Base-by-base conservation (phyloP, 2,113 vertebrate species). In the Felis catus region DNA sequence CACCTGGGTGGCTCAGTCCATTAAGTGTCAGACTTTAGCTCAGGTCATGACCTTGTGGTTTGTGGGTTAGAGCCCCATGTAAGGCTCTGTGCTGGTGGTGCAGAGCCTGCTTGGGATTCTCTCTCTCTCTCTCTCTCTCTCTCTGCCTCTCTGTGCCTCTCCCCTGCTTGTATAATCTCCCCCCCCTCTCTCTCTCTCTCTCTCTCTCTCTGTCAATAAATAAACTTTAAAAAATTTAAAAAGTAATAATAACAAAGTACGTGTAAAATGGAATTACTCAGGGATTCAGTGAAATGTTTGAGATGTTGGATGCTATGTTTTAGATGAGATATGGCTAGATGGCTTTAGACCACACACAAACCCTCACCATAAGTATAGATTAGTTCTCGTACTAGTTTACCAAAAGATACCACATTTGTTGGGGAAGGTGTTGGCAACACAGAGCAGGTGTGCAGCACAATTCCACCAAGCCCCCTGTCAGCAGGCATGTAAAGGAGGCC, bases 241-340 rank as follows among this genome's bases (percentile, higher is more conserved):
- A 71, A 45, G 45, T 45, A 63, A 51, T 70, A 71, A 84, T 31
- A 87, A 80, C 68, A 55, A 23, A 76, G 48, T 45, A 45, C 45
- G 4, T 58, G 91, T 97, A 36, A 85, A 92, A 53, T 63, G 23
- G 48, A 95, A 89, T 95, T 70, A 80, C 73, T 21, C 29, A 58
- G 71, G 14, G 25, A 83, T 82, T 92, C 86, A 94, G 15, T 85
- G 96, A 58, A 45, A 80, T 85, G 10, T 81, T 90, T 61, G 33
- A 58, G 29, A 78, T 85, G 23, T 12, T 81, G 45, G 68, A 51
- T 36, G 39, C 29, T 33, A 3, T 39, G 15, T 84, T 86, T 93
- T 65, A 12, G n/a, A 45, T 89, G 73, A n/a, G 16, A 15, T 33
- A 18, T 68, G 41, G 29, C 55, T 63, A 36, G 53, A 36, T 78